Evolutionary conservation across 2,113 vertebrate species (phyloP), one percentile per base, ranked within the genome.

Genomic region (Halichoerus grypus): DNA sequence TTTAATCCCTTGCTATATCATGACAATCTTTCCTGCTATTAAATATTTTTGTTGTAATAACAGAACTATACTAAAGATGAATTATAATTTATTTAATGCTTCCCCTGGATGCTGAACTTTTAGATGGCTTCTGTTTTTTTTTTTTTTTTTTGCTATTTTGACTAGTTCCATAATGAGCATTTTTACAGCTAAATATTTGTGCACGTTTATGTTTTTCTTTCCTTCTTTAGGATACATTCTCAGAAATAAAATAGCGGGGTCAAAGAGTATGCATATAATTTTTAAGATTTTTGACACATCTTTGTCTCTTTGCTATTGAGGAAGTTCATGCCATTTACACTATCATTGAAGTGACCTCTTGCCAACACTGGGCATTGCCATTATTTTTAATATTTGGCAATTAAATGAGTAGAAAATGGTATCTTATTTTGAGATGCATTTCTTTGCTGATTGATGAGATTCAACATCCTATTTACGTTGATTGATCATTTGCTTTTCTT

Each of bases 321-420:
- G 33, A 51, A 57, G 1, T 63, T 86, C 16, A 71, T 33, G 42
- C 21, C 24, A 28, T 80, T 67, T 81, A 26, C 2, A 18, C 3
- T 61, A 4, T 14, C 26, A 53, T 33, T 28, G 51, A 92, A 57
- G 36, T 15, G 8, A 71, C 4, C 21, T n/a, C 22, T 76, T 92
- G 39, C n/a, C 9, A 39, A n/a, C 31, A 77, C 18, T 24, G 19
- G 67, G 4, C 22, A 14, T 31, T 77, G 26, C 18, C 28, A n/a
- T 94, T 79, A 72, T 46, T 92, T 89, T 96, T 77, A 72, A 42
- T 61, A 96, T 87, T 93, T 93, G n/a, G 5, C 33, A 90, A n/a
- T 91, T 49, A 55, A 51, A 33, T 42, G 21, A 63, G 19, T 83
- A 42, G 39, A 88, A 57, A 87, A 18, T 79, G 26, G 14, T 18